phyloP scores from a whole-genome alignment of 2,888 invertebrate genomes.

The Oconnorella tubifera region DNA sequence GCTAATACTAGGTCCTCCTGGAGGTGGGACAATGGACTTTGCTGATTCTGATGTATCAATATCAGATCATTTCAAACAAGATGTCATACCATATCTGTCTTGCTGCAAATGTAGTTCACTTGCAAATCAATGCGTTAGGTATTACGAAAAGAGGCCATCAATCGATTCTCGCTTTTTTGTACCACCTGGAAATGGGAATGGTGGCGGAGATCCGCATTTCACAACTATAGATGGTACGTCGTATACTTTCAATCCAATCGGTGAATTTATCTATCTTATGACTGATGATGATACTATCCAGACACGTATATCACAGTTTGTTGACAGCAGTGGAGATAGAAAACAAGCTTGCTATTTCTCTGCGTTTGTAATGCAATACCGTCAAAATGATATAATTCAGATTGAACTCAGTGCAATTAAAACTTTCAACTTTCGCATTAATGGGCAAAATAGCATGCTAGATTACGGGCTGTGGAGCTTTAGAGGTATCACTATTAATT shows the following conservation, averaged over 20 bases:
- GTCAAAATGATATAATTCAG: conserved; percentile 5
- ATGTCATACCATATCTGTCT: conserved; percentile 12
- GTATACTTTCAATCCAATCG: conserved; percentile 19
- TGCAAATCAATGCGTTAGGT: conserved; percentile 13
- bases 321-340: not conserved
- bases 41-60: conserved; percentile 4
- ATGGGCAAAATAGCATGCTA: not conserved
- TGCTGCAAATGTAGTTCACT: conserved; percentile 8
- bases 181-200: conserved; percentile 5
- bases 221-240: conserved; percentile 10
- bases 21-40: conserved; percentile 15
- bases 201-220: conserved; percentile 20
- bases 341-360: conserved; percentile 13
- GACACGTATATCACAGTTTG: conserved; percentile 13
- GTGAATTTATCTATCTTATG: conserved; percentile 19
- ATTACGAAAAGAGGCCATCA: conserved; percentile 24
- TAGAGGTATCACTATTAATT: not conserved
- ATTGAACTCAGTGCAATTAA: conserved; percentile 10
- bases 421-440: not conserved
- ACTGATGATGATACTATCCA: conserved; percentile 3
- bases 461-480: not conserved
- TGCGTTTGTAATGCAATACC: conserved; percentile 15
- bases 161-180: conserved; percentile 10
- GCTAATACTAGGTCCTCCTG: conserved; percentile 15
- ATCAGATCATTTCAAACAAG: conserved; percentile 4